Percentiles rank a stretch among this genome's conserved stretches.
These are phyloP conservation scores for Phaonia tiefii DNA, from an alignment of 2,888 invertebrate genomes.

Conservation along the genomic window DNA sequence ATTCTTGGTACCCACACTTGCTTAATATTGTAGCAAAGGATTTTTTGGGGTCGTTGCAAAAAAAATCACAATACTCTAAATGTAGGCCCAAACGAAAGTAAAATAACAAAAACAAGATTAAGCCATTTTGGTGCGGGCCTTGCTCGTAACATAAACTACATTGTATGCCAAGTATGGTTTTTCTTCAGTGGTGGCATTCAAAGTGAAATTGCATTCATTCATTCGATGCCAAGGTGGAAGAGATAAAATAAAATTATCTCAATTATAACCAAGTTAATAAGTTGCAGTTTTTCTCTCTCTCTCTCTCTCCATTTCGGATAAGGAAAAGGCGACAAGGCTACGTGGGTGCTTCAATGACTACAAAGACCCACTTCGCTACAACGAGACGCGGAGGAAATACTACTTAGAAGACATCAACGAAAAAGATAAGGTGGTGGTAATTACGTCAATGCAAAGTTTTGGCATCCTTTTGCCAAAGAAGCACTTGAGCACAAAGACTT, in stretches of 20 bases:
- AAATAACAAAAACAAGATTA: conserved; percentile 14
- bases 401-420: neutral
- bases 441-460: conserved; percentile 36
- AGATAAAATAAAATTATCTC: conserved; percentile 58
- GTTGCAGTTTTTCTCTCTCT: conserved; percentile 42
- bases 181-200: conserved; percentile 5
- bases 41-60: too few species aligned
- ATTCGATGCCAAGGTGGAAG: conserved; percentile 57
- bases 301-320: too few species aligned
- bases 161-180: conserved; percentile 29
- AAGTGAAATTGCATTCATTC: conserved; percentile 49
- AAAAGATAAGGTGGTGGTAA: conserved; percentile 17
- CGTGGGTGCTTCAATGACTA: conserved; percentile 17
- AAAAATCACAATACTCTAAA: too few species aligned
- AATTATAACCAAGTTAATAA: conserved; percentile 61
- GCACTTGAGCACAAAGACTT: too few species aligned
- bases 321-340: neutral
- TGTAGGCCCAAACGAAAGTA: too few species aligned
- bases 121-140: conserved; percentile 13
- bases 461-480: neutral
- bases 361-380: conserved; percentile 16
- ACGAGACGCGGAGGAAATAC: conserved; percentile 15
- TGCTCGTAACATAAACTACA: conserved; percentile 2
- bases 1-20: too few species aligned
- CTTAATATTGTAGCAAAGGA: neutral